A percentile compares a stretch with the other conserved stretches of the same genome.
Evolutionary conservation across 2,888 invertebrate species (phyloP).

Genomic region (Cantharis rustica): DNA sequence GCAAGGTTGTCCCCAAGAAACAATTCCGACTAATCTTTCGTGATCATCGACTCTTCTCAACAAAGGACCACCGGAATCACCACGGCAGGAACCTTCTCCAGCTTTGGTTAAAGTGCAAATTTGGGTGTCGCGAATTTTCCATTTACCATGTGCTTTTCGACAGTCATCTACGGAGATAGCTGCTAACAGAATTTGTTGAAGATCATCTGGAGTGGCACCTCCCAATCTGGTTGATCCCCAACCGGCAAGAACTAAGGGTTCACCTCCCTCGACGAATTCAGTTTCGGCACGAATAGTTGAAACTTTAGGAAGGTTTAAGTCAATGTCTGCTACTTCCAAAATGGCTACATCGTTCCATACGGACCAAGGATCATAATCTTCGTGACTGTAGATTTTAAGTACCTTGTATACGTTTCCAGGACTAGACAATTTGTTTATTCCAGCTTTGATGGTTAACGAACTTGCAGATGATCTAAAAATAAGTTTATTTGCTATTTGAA

Average conservation of each 20-base stretch:
- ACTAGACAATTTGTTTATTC: not conserved
- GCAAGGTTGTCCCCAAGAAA: not conserved
- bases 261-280: slow-evolving; percentile 49
- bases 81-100: slow-evolving; percentile 64
- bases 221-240: slow-evolving; percentile 57
- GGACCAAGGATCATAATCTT: not conserved
- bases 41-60: slow-evolving; percentile 42
- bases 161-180: slow-evolving; percentile 57
- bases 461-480: not conserved
- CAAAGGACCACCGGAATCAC: slow-evolving; percentile 61
- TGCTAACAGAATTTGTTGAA: slow-evolving; percentile 60
- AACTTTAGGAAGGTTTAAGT: not conserved
- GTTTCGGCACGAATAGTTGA: not conserved
- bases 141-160: not conserved
- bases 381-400: not conserved
- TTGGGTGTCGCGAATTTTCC: not conserved
- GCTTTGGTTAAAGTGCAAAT: slow-evolving; percentile 40
- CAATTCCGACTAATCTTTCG: slow-evolving; percentile 4
- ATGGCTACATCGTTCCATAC: not conserved
- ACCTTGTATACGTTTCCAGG: not conserved
- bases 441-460: not conserved
- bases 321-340: not conserved
- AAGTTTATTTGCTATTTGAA: no score
- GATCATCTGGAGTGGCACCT: slow-evolving; percentile 58
- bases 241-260: slow-evolving; percentile 46